Percentiles rank a stretch among this genome's conserved stretches.
Conservation (phyloP, 92 coral and sea anemone species). For the Ricordea florida region DNA sequence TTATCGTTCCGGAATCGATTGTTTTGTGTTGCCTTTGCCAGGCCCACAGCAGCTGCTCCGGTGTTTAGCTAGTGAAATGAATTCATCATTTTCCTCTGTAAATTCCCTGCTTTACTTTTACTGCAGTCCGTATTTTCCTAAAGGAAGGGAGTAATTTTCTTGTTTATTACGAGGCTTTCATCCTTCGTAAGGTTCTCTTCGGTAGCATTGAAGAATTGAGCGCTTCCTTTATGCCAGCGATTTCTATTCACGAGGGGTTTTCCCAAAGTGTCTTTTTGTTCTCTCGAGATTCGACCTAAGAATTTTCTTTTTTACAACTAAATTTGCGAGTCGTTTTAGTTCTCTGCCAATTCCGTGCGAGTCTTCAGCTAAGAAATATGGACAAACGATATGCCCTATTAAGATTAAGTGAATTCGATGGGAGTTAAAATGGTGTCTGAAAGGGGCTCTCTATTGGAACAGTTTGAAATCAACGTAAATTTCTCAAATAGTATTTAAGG, state of each 20-base stretch:
- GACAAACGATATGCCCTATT: no score
- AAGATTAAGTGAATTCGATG: no score
- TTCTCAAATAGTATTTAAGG: no score
- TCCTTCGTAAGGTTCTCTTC: neutral
- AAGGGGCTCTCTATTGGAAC: no score
- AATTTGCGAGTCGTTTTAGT: no score
- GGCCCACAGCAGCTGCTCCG: constrained; percentile 82
- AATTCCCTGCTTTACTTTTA: constrained; percentile 14
- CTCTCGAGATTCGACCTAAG: no score
- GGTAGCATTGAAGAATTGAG: neutral
- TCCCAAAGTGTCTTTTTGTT: no score
- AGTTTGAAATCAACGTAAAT: no score
- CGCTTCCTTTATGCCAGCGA: constrained; percentile 8
- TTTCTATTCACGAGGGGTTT: constrained; percentile 21
- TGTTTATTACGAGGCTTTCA: neutral
- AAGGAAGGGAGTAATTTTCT: neutral
- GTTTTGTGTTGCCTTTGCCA: constrained; percentile 73
- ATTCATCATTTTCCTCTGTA: constrained; percentile 3
- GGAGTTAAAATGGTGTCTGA: no score
- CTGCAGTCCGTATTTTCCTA: constrained; percentile 3
- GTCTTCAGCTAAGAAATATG: no score
- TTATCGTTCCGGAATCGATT: constrained; percentile 81
- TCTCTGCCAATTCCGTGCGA: no score
- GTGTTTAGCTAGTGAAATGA: constrained; percentile 50
- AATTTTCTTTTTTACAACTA: no score